Percentiles rank a stretch among this genome's conserved stretches.
Conservation (phyloP, 1,140 invertebrate species). For the Micrasema longulum region DNA sequence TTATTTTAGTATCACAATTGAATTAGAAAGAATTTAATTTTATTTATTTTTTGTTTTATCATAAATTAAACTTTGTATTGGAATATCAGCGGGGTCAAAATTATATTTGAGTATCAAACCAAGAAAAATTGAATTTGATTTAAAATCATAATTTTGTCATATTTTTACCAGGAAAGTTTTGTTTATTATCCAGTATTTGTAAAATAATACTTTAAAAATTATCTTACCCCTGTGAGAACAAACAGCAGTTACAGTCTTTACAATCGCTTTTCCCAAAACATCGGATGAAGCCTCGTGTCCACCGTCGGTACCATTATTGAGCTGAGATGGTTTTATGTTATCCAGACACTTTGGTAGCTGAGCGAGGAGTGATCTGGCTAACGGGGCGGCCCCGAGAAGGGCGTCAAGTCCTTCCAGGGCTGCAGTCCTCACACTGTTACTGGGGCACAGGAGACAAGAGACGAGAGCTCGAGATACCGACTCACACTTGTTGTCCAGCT, state of each 20-base stretch:
- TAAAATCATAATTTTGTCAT: no score
- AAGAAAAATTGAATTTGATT: no score
- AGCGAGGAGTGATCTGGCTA: constrained; percentile 59
- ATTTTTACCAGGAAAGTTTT: not conserved
- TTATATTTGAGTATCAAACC: no score
- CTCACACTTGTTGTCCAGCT: constrained; percentile 59
- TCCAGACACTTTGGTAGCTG: constrained; percentile 63
- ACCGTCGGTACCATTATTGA: constrained; percentile 59
- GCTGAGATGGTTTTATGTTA: constrained; percentile 61
- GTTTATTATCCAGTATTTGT: no score
- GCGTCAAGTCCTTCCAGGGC: constrained; percentile 58
- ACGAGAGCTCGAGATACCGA: constrained; percentile 60
- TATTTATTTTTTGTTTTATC: no score
- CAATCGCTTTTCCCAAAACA: constrained; percentile 64
- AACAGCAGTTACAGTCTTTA: constrained; percentile 66
- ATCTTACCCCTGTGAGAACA: constrained; percentile 64
- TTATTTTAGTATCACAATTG: no score
- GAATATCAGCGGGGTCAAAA: no score
- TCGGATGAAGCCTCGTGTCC: constrained; percentile 59
- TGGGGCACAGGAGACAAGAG: constrained; percentile 58
- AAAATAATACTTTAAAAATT: no score
- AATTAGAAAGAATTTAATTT: no score
- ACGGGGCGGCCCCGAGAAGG: constrained; percentile 55
- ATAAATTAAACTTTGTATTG: no score
- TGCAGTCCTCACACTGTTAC: constrained; percentile 56